Base-by-base conservation (phyloP, 2,888 invertebrate genomes). In the Noctua janthina region DNA sequence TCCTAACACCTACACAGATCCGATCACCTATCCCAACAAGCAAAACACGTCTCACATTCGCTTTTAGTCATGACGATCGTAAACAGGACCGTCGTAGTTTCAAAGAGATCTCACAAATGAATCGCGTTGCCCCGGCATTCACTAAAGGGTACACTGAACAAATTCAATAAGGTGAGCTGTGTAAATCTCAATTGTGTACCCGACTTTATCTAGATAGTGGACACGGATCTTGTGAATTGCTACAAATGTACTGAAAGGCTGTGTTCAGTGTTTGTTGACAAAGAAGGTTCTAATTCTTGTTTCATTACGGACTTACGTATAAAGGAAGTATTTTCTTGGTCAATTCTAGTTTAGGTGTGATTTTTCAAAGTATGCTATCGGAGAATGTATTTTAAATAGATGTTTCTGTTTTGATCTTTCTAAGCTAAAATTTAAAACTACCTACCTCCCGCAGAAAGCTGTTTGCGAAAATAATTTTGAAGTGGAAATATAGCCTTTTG, bases 141-240 rank as follows among this genome's bases (percentile, higher is more conserved):
- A 84, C 75, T 83, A 82, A 86, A 83, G 88, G 89, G 87, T 89
- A 90, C 87, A 88, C 87, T 87, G 90, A 91, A 91, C 92, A 92
- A 93, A 95, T 93, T 93, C 94, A 95, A 95, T 95, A 93, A 92
- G 87, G 90, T 87, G 88, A 88, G 87, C 91, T 89, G 92, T 91
- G 92, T 95, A 94, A 94, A 95, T 94, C 93, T 94, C 94, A 93
- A 94, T 95, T 92, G 92, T 90, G 87, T 89, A 69, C 87, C 86
- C 85, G 88, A 91, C 90, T 92, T 93, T 92, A 93, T 94, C 93
- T 92, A 91, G 93, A 91, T 92, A 91, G 88, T 88, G 86, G 85
- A 90, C 91, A 87, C 84, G 88, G 88, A 91, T 91, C 90, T 81
- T 74, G 87, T 87, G 89, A 91, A 92, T 92, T 90, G 91, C 88